phyloP scores from a whole-genome alignment of 92 coral and sea anemone species.

The Siderastrea radians region DNA sequence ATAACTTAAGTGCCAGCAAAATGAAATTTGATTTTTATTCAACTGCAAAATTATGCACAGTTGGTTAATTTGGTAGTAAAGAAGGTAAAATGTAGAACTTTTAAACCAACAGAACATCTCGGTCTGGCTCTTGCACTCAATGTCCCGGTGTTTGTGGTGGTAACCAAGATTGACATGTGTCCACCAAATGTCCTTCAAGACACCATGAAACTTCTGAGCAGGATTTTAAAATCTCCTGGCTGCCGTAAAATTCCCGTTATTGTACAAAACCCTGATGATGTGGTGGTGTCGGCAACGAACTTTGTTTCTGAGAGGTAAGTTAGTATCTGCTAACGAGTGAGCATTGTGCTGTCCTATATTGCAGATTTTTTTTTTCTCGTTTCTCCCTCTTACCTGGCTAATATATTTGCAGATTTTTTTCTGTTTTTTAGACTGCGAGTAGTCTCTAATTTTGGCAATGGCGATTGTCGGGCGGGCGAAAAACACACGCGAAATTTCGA shows the following conservation, averaged over 20 bases:
- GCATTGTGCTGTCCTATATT: neutral
- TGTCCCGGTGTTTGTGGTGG: slow-evolving; percentile 99
- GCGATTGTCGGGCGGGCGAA: no score
- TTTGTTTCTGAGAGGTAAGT: slow-evolving; percentile 95
- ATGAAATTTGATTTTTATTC: no score
- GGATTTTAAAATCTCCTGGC: slow-evolving; percentile 98
- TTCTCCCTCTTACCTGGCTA: neutral
- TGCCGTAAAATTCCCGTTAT: slow-evolving; percentile 98
- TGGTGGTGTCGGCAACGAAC: slow-evolving; percentile 94
- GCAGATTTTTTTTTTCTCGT: neutral
- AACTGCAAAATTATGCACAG: no score
- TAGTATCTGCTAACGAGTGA: no score
- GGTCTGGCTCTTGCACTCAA: slow-evolving; percentile 95
- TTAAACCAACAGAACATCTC: slow-evolving; percentile 81
- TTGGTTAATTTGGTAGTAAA: no score
- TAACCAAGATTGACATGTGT: slow-evolving; percentile 99
- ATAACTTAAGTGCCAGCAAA: no score
- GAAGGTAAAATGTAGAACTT: no score
- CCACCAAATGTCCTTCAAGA: slow-evolving; percentile 98
- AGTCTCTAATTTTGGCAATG: no score
- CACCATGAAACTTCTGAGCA: slow-evolving; percentile 91
- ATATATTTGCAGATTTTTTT: no score
- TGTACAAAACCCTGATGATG: slow-evolving; percentile 95
- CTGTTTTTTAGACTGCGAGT: no score
- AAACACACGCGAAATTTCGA: no score